phyloP scores from a whole-genome alignment of 2,113 vertebrate species.

The Vireo altiloquus region DNA sequence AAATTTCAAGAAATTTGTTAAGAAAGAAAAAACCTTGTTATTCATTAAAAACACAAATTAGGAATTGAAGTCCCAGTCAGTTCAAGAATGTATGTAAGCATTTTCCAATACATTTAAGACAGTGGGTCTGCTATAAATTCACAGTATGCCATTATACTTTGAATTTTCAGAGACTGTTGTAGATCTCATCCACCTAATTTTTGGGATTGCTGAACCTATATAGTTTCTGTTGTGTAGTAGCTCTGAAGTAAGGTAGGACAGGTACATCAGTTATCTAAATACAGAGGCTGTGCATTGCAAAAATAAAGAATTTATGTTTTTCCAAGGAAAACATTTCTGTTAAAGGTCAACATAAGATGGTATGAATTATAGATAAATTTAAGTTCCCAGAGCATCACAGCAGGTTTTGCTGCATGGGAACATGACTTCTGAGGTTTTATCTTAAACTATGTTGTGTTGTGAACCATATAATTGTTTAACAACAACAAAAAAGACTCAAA shows the following conservation, averaged over 20 bases:
- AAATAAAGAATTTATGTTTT: neutral
- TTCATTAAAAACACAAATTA: neutral
- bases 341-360: neutral
- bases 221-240: neutral
- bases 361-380: slow-evolving; percentile 1
- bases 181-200: neutral
- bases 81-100: neutral
- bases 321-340: neutral
- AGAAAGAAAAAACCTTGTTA: neutral
- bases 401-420: neutral
- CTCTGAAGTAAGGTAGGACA: neutral
- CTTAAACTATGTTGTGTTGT: neutral
- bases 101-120: neutral
- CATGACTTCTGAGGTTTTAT: neutral
- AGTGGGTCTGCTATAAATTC: neutral
- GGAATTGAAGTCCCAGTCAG: neutral
- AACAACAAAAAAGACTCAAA: neutral
- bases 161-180: neutral
- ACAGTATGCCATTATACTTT: neutral
- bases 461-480: neutral
- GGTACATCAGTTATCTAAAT: neutral
- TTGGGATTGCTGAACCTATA: neutral
- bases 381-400: neutral
- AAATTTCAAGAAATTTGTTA: neutral
- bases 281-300: neutral